Evolutionary conservation across 2,113 vertebrate genomes (phyloP).

Genomic region (Mesoclemmys tuberculata): DNA sequence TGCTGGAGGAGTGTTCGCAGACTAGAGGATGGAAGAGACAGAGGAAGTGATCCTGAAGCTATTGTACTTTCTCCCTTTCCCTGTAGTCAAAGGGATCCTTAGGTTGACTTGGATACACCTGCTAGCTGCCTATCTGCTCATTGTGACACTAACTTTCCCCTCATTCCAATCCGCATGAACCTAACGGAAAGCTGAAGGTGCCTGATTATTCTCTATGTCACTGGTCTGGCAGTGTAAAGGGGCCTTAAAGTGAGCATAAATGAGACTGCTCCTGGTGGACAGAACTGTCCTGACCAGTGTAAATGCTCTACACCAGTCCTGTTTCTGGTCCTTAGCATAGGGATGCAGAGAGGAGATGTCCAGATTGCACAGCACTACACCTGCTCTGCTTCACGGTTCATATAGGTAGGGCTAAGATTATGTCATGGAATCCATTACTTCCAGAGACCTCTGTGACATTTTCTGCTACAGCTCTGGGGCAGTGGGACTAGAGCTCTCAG

Average conservation of each 20-base stretch:
- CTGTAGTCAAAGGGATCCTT: background rate
- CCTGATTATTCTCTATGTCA: background rate
- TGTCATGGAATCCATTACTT: too few relatives aligned
- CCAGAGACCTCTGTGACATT: too few relatives aligned
- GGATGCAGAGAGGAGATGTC: background rate
- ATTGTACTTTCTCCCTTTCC: background rate
- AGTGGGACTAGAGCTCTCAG: too few relatives aligned
- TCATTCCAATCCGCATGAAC: background rate
- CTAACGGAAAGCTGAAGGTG: background rate
- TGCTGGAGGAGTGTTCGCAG: background rate
- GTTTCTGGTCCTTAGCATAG: background rate
- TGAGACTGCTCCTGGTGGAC: background rate
- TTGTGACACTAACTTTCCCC: background rate
- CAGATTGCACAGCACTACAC: background rate
- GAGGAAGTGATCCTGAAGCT: background rate
- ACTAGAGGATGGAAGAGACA: background rate
- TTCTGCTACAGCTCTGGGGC: too few relatives aligned
- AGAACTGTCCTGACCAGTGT: background rate
- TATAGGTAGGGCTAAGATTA: too few relatives aligned
- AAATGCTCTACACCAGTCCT: background rate
- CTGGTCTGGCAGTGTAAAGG: accelerated
- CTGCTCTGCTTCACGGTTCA: background rate
- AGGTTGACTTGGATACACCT: background rate
- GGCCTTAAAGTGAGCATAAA: background rate
- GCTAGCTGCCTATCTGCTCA: background rate